Conservation (phyloP, 2,113 vertebrate genomes). For the Eudyptes chrysolophus region DNA sequence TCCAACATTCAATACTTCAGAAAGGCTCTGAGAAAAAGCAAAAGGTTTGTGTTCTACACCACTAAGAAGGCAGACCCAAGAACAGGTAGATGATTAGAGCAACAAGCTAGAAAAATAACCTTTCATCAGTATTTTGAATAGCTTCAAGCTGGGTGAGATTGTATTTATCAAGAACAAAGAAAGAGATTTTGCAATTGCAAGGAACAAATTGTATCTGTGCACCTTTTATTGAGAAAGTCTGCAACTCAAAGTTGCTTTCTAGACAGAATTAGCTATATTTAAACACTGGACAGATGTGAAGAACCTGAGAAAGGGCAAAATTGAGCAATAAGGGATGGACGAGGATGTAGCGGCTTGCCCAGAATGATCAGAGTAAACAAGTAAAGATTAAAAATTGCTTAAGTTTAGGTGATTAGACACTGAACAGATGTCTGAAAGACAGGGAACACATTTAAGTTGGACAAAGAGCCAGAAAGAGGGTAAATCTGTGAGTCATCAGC, state of each 20-base stretch:
- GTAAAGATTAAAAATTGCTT: neutral
- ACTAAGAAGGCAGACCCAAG: neutral
- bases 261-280: neutral
- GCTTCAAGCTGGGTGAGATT: neutral
- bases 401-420: neutral
- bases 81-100: neutral
- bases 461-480: neutral
- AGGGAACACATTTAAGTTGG: neutral
- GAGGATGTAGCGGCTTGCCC: neutral
- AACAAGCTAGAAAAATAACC: neutral
- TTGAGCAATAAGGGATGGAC: neutral
- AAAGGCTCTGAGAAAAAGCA: neutral
- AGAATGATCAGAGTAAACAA: neutral
- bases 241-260: neutral
- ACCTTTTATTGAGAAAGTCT: neutral
- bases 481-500: neutral
- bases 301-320: neutral
- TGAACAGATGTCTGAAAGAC: neutral
- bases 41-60: neutral
- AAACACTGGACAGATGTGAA: neutral
- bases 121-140: neutral
- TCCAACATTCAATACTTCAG: neutral
- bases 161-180: neutral
- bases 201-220: neutral
- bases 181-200: neutral